Evolutionary conservation across 1,140 invertebrate genomes (phyloP).

Genomic region (Latrodectus geometricus): DNA sequence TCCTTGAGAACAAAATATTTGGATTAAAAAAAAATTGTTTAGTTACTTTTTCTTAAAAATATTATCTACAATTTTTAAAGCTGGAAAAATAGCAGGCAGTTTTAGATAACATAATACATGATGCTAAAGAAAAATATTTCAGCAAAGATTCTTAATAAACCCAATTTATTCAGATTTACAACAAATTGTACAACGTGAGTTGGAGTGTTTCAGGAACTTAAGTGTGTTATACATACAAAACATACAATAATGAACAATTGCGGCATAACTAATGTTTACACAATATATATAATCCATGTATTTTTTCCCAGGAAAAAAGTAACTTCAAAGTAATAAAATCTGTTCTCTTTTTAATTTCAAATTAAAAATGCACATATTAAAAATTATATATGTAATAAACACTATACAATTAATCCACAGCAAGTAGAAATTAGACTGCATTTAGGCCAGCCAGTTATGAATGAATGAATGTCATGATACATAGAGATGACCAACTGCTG

Average conservation of each 20-base stretch:
- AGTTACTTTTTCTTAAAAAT: too few relatives aligned
- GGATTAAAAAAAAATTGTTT: too few relatives aligned
- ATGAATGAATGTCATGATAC: conserved; percentile 31
- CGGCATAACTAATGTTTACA: conserved; percentile 2
- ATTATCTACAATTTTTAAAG: too few relatives aligned
- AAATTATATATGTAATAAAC: conserved; percentile 48
- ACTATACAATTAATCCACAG: conserved; percentile 51
- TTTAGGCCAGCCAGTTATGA: conserved; percentile 11
- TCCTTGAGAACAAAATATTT: too few relatives aligned
- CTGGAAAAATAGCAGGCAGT: too few relatives aligned
- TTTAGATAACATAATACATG: too few relatives aligned
- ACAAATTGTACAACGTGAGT: conserved; percentile 52
- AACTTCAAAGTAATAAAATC: not conserved
- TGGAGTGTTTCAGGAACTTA: conserved; percentile 54
- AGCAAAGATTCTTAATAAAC: conserved; percentile 30
- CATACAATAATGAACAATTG: conserved; percentile 41
- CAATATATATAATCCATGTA: conserved; percentile 30
- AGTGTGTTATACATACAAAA: conserved; percentile 52
- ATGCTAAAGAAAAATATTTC: not conserved
- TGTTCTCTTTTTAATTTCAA: not conserved
- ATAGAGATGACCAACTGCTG: conserved; percentile 17
- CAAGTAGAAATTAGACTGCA: conserved; percentile 8
- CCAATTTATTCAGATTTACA: conserved; percentile 61
- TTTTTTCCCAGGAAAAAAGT: not conserved
- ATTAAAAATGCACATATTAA: conserved; percentile 27